Evolutionary conservation across 2,113 vertebrate species (phyloP), one percentile per base, ranked within the genome.

Genomic region (Hyla sarda): DNA sequence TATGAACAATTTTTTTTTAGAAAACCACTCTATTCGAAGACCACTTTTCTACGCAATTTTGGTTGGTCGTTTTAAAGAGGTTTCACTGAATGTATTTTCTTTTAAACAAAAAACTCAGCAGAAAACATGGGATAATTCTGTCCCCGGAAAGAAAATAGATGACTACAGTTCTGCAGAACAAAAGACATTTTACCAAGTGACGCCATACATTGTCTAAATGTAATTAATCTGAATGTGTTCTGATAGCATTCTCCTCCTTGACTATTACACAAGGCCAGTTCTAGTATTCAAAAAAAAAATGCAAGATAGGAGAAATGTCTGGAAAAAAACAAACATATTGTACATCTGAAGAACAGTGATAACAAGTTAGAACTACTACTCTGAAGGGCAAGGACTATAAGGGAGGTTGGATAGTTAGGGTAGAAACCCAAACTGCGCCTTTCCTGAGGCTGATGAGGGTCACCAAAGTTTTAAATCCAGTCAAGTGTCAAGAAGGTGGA

Each of bases 131-230:
- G 52, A 52, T 50, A 3, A 76, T 30, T 76, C 25, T 30, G 25
- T 47, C 73, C 73, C 25, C 8, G 16, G n/a, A 52, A 50, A 50
- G 41, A 48, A 76, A 50, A 76, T 19, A 30, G 16, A 76, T 52
- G 73, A 19, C 73, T 52, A 8, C 45, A 76, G 50, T 76, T 52
- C 47, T 76, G n/a, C 73, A 50, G 73, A 76, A 76, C 47, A 76
- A 76, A 50, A 30, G 0, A 14, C 45, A 30, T 50, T 50, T 30
- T 76, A 50, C 28, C 45, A 9, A 50, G 13, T 28, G 12, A 52
- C 47, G 28, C 73, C 25, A 28, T 76, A 17, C 25, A 76, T 76
- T 76, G 73, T 50, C 41, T 76, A 50, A 76, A 76, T 50, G 47
- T 76, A 48, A 76, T 76, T 76, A 76, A 28, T 50, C 47, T 13